phyloP scores from a whole-genome alignment of 2,888 invertebrate species.

The Lucinisca nassula region DNA sequence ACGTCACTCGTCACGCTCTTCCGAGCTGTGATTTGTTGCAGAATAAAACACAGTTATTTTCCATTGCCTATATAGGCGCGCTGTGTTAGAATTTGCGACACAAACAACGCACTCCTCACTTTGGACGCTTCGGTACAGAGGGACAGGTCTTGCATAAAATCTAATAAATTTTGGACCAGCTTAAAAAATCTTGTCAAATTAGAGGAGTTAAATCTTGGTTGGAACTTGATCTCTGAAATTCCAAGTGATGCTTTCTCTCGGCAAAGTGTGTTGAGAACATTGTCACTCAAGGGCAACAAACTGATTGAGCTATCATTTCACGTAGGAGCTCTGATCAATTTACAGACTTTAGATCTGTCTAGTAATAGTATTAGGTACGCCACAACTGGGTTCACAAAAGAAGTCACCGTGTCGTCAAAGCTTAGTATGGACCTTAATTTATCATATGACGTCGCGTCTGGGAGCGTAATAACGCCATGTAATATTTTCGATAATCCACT shows the following conservation, averaged over 20 bases:
- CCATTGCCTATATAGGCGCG: too few species aligned
- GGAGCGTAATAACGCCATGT: too few species aligned
- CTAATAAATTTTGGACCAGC: background rate
- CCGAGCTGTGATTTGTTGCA: too few species aligned
- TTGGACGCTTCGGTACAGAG: background rate
- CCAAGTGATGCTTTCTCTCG: background rate
- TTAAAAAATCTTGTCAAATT: background rate
- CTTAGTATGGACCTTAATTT: background rate
- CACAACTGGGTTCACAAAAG: background rate
- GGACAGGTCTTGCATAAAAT: background rate
- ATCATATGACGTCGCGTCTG: too few species aligned
- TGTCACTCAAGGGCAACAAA: background rate
- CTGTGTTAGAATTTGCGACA: too few species aligned
- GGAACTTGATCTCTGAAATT: background rate
- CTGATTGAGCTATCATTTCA: background rate
- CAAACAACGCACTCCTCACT: background rate
- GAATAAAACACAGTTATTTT: too few species aligned
- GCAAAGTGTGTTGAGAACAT: background rate
- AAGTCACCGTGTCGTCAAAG: background rate
- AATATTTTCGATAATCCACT: too few species aligned
- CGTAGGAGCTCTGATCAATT: background rate
- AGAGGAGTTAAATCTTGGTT: background rate
- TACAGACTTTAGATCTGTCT: background rate
- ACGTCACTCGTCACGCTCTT: too few species aligned
- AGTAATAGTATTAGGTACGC: background rate